Percentiles rank a stretch among this genome's conserved stretches.
These are phyloP conservation scores for Phortica magna DNA, from an alignment of 2,888 invertebrate species.

Conservation along the genomic window DNA sequence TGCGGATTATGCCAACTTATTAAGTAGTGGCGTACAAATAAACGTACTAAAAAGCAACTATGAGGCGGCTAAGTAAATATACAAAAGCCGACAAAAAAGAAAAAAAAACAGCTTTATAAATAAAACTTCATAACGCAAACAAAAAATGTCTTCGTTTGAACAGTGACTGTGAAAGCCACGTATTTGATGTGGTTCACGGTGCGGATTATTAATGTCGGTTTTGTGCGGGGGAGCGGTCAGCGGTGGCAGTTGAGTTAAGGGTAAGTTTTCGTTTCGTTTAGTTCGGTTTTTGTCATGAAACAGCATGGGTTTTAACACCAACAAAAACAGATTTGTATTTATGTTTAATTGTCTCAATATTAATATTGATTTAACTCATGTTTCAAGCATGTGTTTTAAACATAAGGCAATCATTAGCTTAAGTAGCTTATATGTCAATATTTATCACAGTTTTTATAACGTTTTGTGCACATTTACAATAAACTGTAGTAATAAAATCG, in stretches of 20 bases:
- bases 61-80: neutral
- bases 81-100: neutral
- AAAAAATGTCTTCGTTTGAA: neutral
- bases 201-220: conserved; percentile 54
- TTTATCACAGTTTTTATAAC: no score
- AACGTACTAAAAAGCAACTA: conserved; percentile 3
- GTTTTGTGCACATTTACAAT: no score
- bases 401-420: no score
- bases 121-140: conserved; percentile 11
- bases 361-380: neutral
- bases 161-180: conserved; percentile 44
- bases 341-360: neutral
- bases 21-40: conserved; percentile 21
- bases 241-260: conserved; percentile 29
- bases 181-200: conserved; percentile 59
- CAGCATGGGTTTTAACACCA: no score
- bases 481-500: no score
- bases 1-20: conserved; percentile 36
- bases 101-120: neutral
- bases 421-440: no score
- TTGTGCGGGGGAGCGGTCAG: conserved; percentile 24
- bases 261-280: conserved; percentile 34
- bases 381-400: no score
- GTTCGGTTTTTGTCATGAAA: neutral
- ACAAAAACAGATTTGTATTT: no score